Base-by-base conservation (phyloP, 1,140 invertebrate genomes). In the Drosophila pectinifera region DNA sequence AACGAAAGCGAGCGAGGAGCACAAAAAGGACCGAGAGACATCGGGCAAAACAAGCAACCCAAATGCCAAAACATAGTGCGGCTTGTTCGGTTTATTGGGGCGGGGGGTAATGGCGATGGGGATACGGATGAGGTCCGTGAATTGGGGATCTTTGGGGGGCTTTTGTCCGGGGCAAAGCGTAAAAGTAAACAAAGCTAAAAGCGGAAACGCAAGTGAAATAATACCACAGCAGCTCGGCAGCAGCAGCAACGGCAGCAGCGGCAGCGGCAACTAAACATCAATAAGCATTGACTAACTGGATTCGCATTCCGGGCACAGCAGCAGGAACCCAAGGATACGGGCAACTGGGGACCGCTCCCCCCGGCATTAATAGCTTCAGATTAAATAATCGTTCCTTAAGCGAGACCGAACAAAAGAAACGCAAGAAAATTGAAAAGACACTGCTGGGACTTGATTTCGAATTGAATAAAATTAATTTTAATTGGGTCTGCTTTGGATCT, bases 151-250 rank as follows among this genome's bases (percentile, higher is more conserved):
- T 85, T 85, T 86, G 82, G 78, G 82, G 82, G 78, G 82, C 82
- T 86, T 82, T 82, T 79, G 80, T 82, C 70, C 79, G 68, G 43
- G 75, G 42, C 42, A 65, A 75, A 85, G 82, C 83, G 82, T 82
- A 85, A 88, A 85, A 88, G 78, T 85, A 85, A 85, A 85, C 83
- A 85, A 82, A 72, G 84, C 80, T 67, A 90, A 89, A 84, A 89
- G 86, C 68, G 80, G 84, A 88, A 88, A 88, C 83, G 83, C 82
- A 82, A 86, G 79, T 65, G 68, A 72, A 70, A 70, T 70, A 72
- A 72, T 72, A 70, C 64, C 64, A 48, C 53, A 70, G 67, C 14
- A 70, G 61, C 59, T 65, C 58, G 36, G 20, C 39, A 51, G 51
- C 57, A 56, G 41, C 59, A 81, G 62, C 78, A 53, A 56, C 58